These are phyloP conservation scores for Onychostoma macrolepis DNA, from an alignment of 2,113 vertebrate species.

Conservation along the genomic window DNA sequence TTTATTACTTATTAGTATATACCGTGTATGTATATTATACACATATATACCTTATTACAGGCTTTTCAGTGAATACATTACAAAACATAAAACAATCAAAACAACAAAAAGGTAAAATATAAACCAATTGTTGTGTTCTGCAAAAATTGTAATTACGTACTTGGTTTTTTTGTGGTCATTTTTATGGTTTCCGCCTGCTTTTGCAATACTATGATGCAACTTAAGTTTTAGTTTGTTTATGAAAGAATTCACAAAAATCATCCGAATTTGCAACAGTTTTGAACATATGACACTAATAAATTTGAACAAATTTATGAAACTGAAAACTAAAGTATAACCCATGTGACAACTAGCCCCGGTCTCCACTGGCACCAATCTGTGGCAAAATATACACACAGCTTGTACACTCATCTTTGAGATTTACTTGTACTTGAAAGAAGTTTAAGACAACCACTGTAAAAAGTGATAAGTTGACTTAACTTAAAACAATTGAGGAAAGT, in stretches of 20 bases:
- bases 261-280: background rate
- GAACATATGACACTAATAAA: background rate
- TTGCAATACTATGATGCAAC: background rate
- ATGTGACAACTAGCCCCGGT: background rate
- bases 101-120: background rate
- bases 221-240: background rate
- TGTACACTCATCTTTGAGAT: background rate
- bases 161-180: background rate
- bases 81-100: background rate
- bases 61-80: background rate
- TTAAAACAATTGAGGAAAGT: too few relatives aligned
- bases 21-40: too few relatives aligned
- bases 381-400: background rate
- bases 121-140: background rate
- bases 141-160: background rate
- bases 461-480: too few relatives aligned
- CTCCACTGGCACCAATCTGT: background rate
- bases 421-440: background rate
- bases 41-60: background rate
- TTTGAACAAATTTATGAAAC: background rate
- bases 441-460: too few relatives aligned
- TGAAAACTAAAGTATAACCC: background rate
- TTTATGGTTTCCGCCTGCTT: background rate
- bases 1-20: too few relatives aligned
- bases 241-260: background rate